Evolutionary conservation across 2,113 vertebrate species (phyloP).

Genomic region (Ploceus nigricollis): DNA sequence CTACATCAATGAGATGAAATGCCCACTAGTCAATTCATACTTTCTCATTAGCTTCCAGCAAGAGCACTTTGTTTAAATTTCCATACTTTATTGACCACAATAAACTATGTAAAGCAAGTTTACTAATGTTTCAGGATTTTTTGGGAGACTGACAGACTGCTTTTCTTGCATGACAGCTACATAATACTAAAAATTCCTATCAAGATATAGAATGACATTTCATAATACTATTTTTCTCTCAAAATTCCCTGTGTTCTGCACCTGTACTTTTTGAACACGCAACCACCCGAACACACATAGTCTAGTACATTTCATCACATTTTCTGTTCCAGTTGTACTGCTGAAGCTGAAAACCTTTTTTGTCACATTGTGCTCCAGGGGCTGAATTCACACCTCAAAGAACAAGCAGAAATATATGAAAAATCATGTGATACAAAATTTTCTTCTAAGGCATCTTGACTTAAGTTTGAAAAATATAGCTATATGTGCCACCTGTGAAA

Average conservation of each 20-base stretch:
- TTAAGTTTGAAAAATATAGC: background rate
- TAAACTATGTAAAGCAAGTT: background rate
- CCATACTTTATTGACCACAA: background rate
- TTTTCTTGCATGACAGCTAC: background rate
- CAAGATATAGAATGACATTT: background rate
- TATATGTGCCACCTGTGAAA: background rate
- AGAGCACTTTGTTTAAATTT: background rate
- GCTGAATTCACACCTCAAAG: background rate
- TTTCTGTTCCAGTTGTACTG: background rate
- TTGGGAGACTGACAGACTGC: background rate
- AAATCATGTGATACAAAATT: background rate
- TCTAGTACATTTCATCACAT: background rate
- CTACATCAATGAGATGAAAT: background rate
- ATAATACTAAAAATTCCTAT: background rate
- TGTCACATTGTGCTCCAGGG: accelerated
- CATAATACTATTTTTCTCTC: background rate
- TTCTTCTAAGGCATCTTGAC: background rate
- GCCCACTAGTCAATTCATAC: background rate
- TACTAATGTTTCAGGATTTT: background rate
- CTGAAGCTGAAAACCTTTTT: background rate
- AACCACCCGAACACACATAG: background rate
- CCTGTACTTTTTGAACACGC: background rate
- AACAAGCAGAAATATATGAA: background rate
- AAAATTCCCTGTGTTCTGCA: background rate
- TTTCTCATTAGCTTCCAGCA: background rate